These are phyloP conservation scores for Cephalopterus ornatus DNA, from an alignment of 2,113 vertebrate species.

Conservation along the genomic window DNA sequence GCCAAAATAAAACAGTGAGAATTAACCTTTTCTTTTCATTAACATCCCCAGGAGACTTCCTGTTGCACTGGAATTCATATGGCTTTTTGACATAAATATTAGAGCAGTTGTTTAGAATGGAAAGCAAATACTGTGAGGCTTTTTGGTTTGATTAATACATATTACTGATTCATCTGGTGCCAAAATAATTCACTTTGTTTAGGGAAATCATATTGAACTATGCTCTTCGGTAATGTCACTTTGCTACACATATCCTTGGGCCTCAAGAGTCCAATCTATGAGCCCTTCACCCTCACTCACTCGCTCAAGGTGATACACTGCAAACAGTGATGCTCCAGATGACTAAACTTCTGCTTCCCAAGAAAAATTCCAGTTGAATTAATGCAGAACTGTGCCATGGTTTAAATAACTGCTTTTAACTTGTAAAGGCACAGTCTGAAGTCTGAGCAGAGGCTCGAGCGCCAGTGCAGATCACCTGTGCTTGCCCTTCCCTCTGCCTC, in stretches of 20 bases:
- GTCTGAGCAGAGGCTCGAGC: neutral
- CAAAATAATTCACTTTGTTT: constrained; percentile 4
- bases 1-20: neutral
- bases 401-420: neutral
- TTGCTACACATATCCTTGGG: neutral
- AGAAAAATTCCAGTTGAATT: constrained; percentile 2
- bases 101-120: neutral
- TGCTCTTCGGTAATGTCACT: neutral
- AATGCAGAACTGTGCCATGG: neutral
- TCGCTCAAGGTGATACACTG: neutral
- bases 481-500: neutral
- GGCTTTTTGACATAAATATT: neutral
- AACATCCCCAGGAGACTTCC: neutral
- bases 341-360: neutral
- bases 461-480: neutral
- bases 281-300: rapidly evolving
- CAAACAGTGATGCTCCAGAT: neutral
- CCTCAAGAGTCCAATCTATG: neutral
- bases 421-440: neutral
- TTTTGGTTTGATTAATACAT: neutral
- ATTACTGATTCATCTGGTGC: neutral
- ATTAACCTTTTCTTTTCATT: neutral
- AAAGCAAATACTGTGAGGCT: neutral
- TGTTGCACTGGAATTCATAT: neutral
- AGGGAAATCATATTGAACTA: neutral